Percentiles rank a stretch among this genome's conserved stretches.
These are phyloP conservation scores for Alosa sapidissima DNA, from an alignment of 2,797 vertebrate species.

Conservation along the genomic window DNA sequence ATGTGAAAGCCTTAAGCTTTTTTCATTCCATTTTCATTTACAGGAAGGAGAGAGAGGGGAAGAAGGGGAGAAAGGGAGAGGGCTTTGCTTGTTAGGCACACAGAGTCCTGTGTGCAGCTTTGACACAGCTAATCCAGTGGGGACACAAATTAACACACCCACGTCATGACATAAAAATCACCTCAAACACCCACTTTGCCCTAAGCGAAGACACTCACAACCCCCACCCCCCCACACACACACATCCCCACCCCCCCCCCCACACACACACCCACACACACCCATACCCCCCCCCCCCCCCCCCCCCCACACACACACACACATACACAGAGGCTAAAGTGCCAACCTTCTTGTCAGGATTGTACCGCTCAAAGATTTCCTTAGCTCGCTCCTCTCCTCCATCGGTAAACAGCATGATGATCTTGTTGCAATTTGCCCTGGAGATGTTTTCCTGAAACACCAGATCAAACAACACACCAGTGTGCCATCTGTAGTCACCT, in stretches of 20 bases:
- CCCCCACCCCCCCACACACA: no score
- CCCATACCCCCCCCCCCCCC: background rate
- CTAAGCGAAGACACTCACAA: background rate
- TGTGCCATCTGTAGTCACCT: background rate
- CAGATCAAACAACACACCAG: constrained; percentile 43
- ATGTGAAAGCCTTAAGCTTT: no score
- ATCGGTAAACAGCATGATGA: constrained; percentile 98
- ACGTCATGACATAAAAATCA: background rate
- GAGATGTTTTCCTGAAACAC: constrained; percentile 82
- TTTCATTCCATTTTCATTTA: no score
- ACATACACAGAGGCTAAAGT: background rate
- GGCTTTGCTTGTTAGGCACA: background rate
- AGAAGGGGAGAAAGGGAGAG: background rate
- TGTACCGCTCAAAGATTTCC: constrained; percentile 91
- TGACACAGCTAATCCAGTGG: background rate
- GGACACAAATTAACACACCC: background rate
- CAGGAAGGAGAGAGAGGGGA: no score
- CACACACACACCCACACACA: background rate
- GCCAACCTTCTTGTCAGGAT: constrained; percentile 89
- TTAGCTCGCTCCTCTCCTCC: constrained; percentile 96
- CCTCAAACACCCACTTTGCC: background rate
- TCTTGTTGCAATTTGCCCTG: constrained; percentile 98
- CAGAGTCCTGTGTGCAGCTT: background rate
- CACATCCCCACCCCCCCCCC: no score
- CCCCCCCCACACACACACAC: background rate